Percentiles rank a stretch among this genome's conserved stretches.
phyloP scores from a whole-genome alignment of 2,797 vertebrate genomes.

The Decapterus maruadsi region DNA sequence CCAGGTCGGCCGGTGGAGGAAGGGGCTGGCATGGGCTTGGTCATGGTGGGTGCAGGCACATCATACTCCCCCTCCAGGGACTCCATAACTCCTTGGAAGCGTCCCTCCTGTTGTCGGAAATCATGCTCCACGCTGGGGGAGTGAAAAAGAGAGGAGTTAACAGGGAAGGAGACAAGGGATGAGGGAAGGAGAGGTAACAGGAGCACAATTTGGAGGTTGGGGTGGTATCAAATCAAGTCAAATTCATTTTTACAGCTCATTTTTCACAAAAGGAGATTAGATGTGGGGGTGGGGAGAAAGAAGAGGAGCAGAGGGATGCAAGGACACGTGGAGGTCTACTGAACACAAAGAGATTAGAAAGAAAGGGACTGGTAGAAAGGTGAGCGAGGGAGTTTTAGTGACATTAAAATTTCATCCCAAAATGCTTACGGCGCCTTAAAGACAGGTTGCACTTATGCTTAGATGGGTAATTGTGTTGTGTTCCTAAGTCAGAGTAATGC shows the following conservation, averaged over 20 bases:
- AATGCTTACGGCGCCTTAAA: slow-evolving; percentile 48
- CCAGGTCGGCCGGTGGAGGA: slow-evolving; percentile 67
- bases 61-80: slow-evolving; percentile 84
- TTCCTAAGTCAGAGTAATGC: slow-evolving; percentile 30
- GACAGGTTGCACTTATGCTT: slow-evolving; percentile 6
- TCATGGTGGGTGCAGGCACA: slow-evolving; percentile 67
- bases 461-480: slow-evolving; percentile 36
- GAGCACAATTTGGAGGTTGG: slow-evolving; percentile 22
- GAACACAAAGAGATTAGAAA: slow-evolving; percentile 35
- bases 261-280: slow-evolving; percentile 36
- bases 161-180: slow-evolving; percentile 38
- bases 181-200: slow-evolving; percentile 22
- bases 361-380: slow-evolving; percentile 28
- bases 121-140: slow-evolving; percentile 95
- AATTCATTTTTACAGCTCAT: slow-evolving; percentile 40
- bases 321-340: slow-evolving; percentile 23
- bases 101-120: slow-evolving; percentile 95
- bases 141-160: slow-evolving; percentile 44
- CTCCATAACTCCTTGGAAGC: slow-evolving; percentile 90
- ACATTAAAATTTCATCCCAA: slow-evolving; percentile 26
- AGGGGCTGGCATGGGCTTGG: slow-evolving; percentile 54
- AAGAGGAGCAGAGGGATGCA: slow-evolving; percentile 50
- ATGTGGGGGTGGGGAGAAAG: slow-evolving; percentile 3
- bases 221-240: slow-evolving; percentile 19
- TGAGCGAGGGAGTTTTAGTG: slow-evolving; percentile 35